phyloP scores from a whole-genome alignment of 2,888 invertebrate genomes.

The Erpobdella octoculata region DNA sequence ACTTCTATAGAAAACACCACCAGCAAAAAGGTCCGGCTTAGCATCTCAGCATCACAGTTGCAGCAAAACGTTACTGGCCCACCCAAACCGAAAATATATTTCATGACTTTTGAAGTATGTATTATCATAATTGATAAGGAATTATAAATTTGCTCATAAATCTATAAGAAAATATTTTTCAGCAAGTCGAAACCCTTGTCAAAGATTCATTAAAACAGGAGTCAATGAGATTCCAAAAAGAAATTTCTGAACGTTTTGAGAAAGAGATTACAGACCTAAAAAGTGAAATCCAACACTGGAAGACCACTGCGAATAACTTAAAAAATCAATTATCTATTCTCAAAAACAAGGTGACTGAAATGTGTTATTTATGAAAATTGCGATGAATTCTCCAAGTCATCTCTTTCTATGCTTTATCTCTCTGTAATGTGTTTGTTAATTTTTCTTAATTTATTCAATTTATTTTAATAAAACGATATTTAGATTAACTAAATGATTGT shows the following conservation, averaged over 20 bases:
- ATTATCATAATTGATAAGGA: not conserved
- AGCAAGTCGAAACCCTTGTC: not conserved
- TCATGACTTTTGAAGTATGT: not conserved
- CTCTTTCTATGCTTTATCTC: not conserved
- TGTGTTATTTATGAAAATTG: not conserved
- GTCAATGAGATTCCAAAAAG: not conserved
- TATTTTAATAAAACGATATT: too few relatives aligned
- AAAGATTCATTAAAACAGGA: not conserved
- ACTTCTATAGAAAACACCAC: too few relatives aligned
- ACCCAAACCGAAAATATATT: not conserved
- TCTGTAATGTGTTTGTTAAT: too few relatives aligned
- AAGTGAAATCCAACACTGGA: not conserved
- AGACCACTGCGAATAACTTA: not conserved
- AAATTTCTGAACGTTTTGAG: not conserved
- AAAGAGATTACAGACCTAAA: not conserved
- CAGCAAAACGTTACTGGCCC: not conserved
- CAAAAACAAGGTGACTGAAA: not conserved
- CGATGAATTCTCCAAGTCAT: not conserved
- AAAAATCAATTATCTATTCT: not conserved
- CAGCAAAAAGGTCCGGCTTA: too few relatives aligned
- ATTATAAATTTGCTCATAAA: not conserved
- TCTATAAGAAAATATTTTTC: not conserved
- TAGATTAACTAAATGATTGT: too few relatives aligned
- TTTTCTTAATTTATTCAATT: too few relatives aligned
- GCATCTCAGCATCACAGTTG: too few relatives aligned